Base-by-base conservation (phyloP, 2,888 invertebrate species). In the Nesidiocoris tenuis region DNA sequence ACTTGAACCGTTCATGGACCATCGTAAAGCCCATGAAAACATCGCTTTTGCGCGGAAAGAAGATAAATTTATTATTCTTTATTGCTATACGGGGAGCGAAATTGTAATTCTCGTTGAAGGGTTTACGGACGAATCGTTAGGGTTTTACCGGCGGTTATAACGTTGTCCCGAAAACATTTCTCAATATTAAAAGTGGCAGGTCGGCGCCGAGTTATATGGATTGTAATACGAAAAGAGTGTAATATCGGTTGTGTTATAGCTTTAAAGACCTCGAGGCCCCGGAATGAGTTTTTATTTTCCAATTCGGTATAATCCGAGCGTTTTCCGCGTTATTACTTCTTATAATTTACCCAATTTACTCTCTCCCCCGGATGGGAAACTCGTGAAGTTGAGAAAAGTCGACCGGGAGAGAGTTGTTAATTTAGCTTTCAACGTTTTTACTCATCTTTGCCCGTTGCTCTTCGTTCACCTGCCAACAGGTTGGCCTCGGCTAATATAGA, bases 41-140 rank as follows among this genome's bases (percentile, higher is more conserved):
- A n/a, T n/a, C n/a, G n/a, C n/a, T n/a, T n/a, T n/a, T n/a, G n/a
- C n/a, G n/a, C n/a, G n/a, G n/a, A n/a, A n/a, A 39, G 39, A 39
- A 70, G 70, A 70, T 70, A 70, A 70, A 70, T 70, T 70, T 70
- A 70, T 70, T 70, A 70, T 70, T 56, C 59, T 70, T 59, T 59
- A 70, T 70, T 56, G 70, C 25, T 17, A 22, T 22, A 39, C 16
- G 18, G 16, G n/a, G n/a, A 16, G 63, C 17, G 59, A 70, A 70
- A 70, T 57, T 70, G 59, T 56, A 55, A 39, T 39, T 39, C 39
- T 12, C 39, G 12, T 12, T 7, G 39, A 39, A 39, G 39, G 39
- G 39, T 39, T 39, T 12, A 12, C 39, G 12, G 39, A 39, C 12
- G 39, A 39, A 39, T 39, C 39, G 39, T 39, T 39, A 39, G 39